These are phyloP conservation scores for Temnothorax curvispinosus DNA, from an alignment of 1,140 invertebrate species.

Conservation along the genomic window DNA sequence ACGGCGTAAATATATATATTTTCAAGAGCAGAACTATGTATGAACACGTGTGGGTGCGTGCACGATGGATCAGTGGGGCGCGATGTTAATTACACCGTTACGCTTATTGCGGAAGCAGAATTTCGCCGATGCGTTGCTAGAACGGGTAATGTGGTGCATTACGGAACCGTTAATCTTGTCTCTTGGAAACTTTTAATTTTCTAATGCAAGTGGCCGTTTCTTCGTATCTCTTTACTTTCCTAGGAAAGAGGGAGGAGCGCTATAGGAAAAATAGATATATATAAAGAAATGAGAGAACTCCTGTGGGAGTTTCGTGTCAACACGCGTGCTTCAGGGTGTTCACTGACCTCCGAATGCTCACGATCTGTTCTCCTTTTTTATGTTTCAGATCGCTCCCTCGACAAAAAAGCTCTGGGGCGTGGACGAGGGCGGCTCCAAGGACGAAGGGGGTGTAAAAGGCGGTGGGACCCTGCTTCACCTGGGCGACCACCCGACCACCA, in stretches of 20 bases:
- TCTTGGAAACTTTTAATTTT: constrained; percentile 16
- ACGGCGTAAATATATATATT: constrained; percentile 21
- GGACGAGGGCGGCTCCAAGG: constrained; percentile 90
- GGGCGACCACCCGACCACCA: constrained; percentile 90
- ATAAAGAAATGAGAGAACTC: constrained; percentile 2
- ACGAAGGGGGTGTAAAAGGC: constrained; percentile 86
- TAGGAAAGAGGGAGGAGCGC: not conserved
- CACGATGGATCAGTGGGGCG: constrained; percentile 27
- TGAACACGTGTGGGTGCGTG: not conserved
- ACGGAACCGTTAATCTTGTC: constrained; percentile 9
- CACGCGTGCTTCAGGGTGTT: constrained; percentile 50
- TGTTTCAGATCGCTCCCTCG: constrained; percentile 92
- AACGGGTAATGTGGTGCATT: not conserved
- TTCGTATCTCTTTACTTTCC: not conserved
- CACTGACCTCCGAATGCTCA: constrained; percentile 61
- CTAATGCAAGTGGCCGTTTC: constrained; percentile 7
- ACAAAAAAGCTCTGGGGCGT: constrained; percentile 95
- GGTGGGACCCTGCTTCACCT: constrained; percentile 90
- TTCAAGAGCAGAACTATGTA: not conserved
- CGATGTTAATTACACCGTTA: constrained; percentile 3
- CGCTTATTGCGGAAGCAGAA: not conserved
- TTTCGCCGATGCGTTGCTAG: not conserved
- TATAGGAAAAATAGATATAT: not conserved
- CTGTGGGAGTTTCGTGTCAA: constrained; percentile 52
- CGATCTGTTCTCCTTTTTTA: constrained; percentile 65